phyloP scores from a whole-genome alignment of 2,113 vertebrate genomes.

The Heloderma charlesbogerti region DNA sequence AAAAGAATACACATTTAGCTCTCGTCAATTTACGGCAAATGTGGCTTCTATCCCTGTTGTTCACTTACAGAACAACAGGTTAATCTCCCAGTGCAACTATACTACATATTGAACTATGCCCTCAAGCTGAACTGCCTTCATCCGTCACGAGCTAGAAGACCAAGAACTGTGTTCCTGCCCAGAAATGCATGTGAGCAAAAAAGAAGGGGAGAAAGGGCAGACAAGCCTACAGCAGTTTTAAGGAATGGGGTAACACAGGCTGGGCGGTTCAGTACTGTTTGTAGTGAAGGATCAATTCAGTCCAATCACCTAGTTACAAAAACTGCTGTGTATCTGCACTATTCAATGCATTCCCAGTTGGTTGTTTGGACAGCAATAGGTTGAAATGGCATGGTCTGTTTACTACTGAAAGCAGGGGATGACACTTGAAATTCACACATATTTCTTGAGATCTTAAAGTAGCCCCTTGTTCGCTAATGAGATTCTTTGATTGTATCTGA shows the following conservation, averaged over 20 bases:
- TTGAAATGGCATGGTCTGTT: constrained; percentile 21
- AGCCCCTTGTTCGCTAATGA: background rate
- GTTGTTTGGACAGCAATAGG: background rate
- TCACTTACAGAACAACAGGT: background rate
- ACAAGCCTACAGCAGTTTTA: background rate
- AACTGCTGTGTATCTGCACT: constrained; percentile 16
- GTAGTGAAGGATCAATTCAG: no score
- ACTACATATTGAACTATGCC: background rate
- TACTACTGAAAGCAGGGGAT: constrained; percentile 28
- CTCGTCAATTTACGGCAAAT: background rate
- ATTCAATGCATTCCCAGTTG: constrained; percentile 26
- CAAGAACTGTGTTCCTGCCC: background rate
- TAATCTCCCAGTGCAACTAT: background rate
- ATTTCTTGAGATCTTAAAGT: background rate
- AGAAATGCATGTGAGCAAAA: background rate
- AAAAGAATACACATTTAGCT: background rate
- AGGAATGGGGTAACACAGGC: background rate
- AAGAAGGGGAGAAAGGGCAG: background rate
- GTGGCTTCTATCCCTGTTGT: fast-evolving
- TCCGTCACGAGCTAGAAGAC: background rate
- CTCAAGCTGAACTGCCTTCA: background rate
- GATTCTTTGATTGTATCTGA: background rate
- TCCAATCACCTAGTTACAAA: constrained; percentile 4
- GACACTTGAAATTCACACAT: constrained; percentile 26
- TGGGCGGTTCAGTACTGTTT: background rate